These are phyloP conservation scores for Salminus brasiliensis DNA, from an alignment of 2,113 vertebrate species.

Conservation along the genomic window DNA sequence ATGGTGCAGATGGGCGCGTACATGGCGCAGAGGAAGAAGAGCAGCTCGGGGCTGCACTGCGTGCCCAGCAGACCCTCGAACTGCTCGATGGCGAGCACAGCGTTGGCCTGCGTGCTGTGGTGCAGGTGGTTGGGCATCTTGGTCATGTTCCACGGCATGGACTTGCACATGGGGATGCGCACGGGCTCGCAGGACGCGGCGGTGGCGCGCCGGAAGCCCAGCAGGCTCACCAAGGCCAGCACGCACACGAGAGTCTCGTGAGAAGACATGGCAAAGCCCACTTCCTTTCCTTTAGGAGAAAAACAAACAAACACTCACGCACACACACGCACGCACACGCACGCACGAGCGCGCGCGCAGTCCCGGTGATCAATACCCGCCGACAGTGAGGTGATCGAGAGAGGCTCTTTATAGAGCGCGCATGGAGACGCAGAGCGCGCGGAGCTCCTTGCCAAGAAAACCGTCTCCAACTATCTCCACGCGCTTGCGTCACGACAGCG, in stretches of 20 bases:
- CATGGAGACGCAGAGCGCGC: neutral
- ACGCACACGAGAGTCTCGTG: conserved; percentile 61
- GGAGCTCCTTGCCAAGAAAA: neutral
- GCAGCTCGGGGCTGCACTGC: conserved; percentile 89
- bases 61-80: conserved; percentile 92
- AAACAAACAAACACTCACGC: too few species aligned
- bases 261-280: conserved; percentile 59
- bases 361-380: neutral
- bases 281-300: too few species aligned
- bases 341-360: too few species aligned
- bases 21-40: conserved; percentile 98
- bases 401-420: neutral
- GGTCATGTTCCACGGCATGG: conserved; percentile 98
- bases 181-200: conserved; percentile 89
- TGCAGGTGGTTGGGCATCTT: conserved; percentile 99
- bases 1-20: conserved; percentile 98
- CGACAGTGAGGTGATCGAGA: neutral
- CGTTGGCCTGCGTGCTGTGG: conserved; percentile 99
- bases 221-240: conserved; percentile 70
- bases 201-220: conserved; percentile 64
- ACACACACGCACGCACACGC: too few species aligned
- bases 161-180: conserved; percentile 90
- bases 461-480: conserved; percentile 21
- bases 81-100: conserved; percentile 96
- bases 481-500: conserved; percentile 23